Evolutionary conservation across 2,888 invertebrate species (phyloP), one percentile per base, ranked within the genome.

Genomic region (Fragum sueziense): DNA sequence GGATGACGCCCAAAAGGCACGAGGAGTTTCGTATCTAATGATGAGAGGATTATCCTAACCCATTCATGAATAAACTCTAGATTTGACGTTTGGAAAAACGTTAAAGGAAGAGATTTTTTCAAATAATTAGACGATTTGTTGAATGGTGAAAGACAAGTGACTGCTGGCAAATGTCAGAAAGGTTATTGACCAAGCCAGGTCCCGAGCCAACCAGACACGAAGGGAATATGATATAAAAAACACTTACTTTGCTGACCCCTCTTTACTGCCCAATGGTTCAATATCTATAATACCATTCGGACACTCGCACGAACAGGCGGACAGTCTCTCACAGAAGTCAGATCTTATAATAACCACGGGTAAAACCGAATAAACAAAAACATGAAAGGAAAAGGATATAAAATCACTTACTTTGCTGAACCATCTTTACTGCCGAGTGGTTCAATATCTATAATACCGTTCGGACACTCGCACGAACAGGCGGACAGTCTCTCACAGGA

Each of bases 301-400:
- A 74, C 84, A 84, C 47, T 79, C 79, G 31, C 81, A 84, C 27
- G 81, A 77, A 69, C 84, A 84, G 17, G 81, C 31, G 20, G 81
- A 82, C 59, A 62, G 57, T 51, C 72, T 74, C 6, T 69, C 72
- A 74, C 84, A 84, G 37, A 65, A 27, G 17, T 47, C 47, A 47
- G 47, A 47, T 47, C 47, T 47, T 22, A 27, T 57, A 2, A 57
- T n/a, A n/a, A n/a, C n/a, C n/a, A n/a, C n/a, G n/a, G n/a, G n/a
- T n/a, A n/a, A n/a, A n/a, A n/a, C n/a, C n/a, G n/a, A n/a, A n/a
- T n/a, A n/a, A n/a, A n/a, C n/a, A n/a, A n/a, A n/a, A n/a, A n/a
- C n/a, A n/a, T n/a, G n/a, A n/a, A n/a, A n/a, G n/a, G n/a, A n/a
- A n/a, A n/a, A n/a, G n/a, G n/a, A n/a, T n/a, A n/a, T n/a, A n/a